Conservation (phyloP, 2,113 vertebrate genomes). For the Tinamus guttatus region DNA sequence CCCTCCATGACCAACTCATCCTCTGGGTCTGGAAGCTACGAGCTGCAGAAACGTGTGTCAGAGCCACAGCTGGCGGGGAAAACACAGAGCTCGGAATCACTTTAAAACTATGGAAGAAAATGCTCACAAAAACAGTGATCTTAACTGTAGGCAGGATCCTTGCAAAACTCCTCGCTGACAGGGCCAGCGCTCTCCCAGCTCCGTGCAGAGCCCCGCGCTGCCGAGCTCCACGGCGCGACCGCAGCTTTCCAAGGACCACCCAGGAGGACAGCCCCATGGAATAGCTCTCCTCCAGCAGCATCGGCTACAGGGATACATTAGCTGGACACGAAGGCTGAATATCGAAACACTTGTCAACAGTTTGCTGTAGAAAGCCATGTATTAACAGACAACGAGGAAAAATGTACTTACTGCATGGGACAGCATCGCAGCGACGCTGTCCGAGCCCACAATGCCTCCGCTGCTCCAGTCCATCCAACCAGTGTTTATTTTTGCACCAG, state of each 20-base stretch:
- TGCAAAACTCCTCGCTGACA: background rate
- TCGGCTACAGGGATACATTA: background rate
- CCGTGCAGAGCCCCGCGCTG: background rate
- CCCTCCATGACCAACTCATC: slow-evolving; percentile 53
- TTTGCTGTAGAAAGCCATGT: background rate
- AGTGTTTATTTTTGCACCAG: background rate
- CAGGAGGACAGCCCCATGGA: background rate
- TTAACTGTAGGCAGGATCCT: background rate
- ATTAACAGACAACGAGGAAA: background rate
- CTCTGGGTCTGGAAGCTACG: slow-evolving; percentile 9
- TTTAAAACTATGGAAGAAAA: background rate
- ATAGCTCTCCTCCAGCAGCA: background rate
- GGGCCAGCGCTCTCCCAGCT: background rate
- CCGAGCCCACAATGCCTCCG: accelerated
- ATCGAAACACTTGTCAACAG: slow-evolving; percentile 19
- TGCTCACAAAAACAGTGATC: background rate
- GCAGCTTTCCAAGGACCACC: slow-evolving; percentile 42
- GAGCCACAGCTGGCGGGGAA: background rate
- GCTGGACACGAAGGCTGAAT: slow-evolving; percentile 15
- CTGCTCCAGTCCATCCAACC: background rate
- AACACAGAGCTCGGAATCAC: background rate
- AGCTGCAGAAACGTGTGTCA: slow-evolving; percentile 14
- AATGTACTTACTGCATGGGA: background rate
- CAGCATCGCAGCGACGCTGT: background rate
- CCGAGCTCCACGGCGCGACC: background rate